A percentile compares a stretch with the other conserved stretches of the same genome.
phyloP scores from a whole-genome alignment of 2,113 vertebrate genomes.

The Centropristis striata region DNA sequence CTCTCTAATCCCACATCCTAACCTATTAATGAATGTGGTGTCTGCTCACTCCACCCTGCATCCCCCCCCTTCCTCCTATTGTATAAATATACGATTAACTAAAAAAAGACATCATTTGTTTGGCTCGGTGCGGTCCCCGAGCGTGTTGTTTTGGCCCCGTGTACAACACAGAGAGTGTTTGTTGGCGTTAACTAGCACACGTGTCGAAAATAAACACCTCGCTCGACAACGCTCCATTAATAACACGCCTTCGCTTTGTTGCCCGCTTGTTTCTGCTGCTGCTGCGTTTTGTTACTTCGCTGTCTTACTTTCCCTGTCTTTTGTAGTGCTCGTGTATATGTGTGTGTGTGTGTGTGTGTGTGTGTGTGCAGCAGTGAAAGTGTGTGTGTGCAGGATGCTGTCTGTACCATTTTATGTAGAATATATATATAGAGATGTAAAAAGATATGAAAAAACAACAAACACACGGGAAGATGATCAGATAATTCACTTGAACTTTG shows the following conservation, averaged over 20 bases:
- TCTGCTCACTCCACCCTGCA: constrained; percentile 15
- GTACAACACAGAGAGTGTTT: constrained; percentile 78
- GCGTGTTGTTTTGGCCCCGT: constrained; percentile 70
- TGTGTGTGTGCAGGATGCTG: constrained; percentile 2
- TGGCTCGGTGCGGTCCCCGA: constrained; percentile 66
- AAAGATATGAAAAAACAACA: constrained; percentile 30
- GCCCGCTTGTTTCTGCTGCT: constrained; percentile 80
- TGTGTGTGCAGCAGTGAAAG: too few relatives aligned
- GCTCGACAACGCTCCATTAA: constrained; percentile 79
- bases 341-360: constrained; percentile 51
- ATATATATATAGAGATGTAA: constrained; percentile 32
- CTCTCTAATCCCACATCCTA: constrained; percentile 44
- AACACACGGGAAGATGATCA: constrained; percentile 24
- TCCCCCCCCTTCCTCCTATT: constrained; percentile 29
- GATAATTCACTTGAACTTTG: constrained; percentile 10
- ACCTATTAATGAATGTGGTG: constrained; percentile 43
- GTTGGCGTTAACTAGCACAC: constrained; percentile 84
- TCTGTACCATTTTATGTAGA: constrained; percentile 5
- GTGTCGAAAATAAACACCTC: constrained; percentile 84
- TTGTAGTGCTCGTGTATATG: constrained; percentile 31
- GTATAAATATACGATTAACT: constrained; percentile 78
- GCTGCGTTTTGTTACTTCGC: constrained; percentile 77
- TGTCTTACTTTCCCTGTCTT: constrained; percentile 63
- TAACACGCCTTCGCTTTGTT: constrained; percentile 78
- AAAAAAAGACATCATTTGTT: constrained; percentile 79